Base-by-base conservation (phyloP, 2,888 invertebrate species). In the Cosmorhoe ocellata region DNA sequence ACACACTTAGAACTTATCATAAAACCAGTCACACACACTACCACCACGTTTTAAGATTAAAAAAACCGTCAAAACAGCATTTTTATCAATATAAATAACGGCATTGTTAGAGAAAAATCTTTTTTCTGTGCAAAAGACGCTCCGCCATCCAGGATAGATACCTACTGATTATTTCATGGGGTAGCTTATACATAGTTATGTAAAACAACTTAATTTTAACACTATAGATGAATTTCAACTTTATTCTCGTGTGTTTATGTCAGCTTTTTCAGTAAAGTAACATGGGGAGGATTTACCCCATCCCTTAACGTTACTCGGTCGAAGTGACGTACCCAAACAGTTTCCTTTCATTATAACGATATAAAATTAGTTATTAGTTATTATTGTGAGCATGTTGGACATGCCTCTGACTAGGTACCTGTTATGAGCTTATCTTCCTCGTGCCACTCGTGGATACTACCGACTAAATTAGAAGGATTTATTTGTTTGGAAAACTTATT, bases 161-260 rank as follows among this genome's bases (percentile, higher is more conserved):
- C 67, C 73, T 83, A 87, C 88, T 88, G 88, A 86, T 86, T 86
- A 86, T 86, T 88, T 84, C 36, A 22, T 36, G 22, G n/a, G 33
- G 11, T 36, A 18, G 13, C 14, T 9, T 76, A 74, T 69, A 71
- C 68, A 72, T 69, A 75, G 71, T 69, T 81, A 78, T 79, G 71
- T 81, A 74, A 73, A 81, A 78, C 75, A 73, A 74, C 77, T 79
- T 70, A 71, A 76, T 74, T 71, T 40, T 37, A 8, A 12, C 13
- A 1, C 0, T 5, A 28, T 48, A 63, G 33, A 6, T 40, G 38
- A 73, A 63, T 66, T 39, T 64, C 3, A 24, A 54, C 60, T 59
- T 63, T 69, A 48, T 7, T 0, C 0, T 0, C 1, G 1, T 0
- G 0, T 0, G 0, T 0, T 26, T 64, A 46, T 47, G 73, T 63